Evolutionary conservation across 2,888 invertebrate species (phyloP).

Genomic region (Philhelius pedissequus): DNA sequence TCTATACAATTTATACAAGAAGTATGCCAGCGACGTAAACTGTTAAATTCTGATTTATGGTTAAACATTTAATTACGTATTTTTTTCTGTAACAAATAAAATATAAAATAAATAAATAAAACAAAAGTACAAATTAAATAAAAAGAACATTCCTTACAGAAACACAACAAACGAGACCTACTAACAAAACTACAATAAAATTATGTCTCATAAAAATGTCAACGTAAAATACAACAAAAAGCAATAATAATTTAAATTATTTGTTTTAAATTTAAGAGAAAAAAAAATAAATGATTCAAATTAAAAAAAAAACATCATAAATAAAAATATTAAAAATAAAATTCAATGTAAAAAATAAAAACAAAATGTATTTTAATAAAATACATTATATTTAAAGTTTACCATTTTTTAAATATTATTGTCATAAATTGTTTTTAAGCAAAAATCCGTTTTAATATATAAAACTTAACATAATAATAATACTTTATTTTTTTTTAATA

Average conservation of each 20-base stretch:
- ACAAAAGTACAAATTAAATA: background rate
- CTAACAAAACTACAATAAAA: background rate
- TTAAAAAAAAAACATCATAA: background rate
- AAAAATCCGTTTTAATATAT: conserved; percentile 28
- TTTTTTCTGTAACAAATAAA: background rate
- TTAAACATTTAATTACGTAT: background rate
- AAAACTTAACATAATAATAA: background rate
- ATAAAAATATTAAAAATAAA: background rate
- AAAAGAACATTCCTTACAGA: conserved; percentile 33
- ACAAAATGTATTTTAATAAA: background rate
- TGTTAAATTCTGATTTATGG: background rate
- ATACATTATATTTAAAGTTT: background rate
- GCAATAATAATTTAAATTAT: background rate
- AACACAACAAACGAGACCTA: conserved; percentile 18
- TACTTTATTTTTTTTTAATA: background rate
- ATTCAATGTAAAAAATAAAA: background rate
- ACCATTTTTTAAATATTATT: conserved; percentile 50
- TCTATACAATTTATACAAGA: background rate
- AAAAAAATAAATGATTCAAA: background rate
- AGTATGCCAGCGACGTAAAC: conserved; percentile 39
- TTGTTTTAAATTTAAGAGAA: background rate
- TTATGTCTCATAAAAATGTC: background rate
- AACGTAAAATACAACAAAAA: conserved; percentile 19
- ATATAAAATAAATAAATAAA: background rate
- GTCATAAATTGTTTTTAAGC: conserved; percentile 73